Conservation (phyloP, 2,797 vertebrate genomes). For the Yasuhikotakia modesta region DNA sequence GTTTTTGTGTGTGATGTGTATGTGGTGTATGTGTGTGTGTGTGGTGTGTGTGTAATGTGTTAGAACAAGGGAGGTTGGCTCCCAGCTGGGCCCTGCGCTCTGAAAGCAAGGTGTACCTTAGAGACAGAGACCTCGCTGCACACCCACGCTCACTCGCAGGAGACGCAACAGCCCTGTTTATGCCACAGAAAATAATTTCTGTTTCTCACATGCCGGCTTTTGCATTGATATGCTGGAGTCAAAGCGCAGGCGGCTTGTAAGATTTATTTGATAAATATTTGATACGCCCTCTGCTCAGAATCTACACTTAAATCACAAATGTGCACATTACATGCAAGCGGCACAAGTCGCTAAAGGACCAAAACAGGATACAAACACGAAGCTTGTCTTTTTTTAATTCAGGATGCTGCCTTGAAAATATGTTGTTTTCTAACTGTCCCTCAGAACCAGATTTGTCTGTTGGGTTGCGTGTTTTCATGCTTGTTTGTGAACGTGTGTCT, state of each 20-base stretch:
- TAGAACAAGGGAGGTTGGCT: conserved; percentile 32
- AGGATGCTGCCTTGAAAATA: background rate
- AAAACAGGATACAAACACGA: background rate
- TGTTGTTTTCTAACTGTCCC: background rate
- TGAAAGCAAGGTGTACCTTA: conserved; percentile 35
- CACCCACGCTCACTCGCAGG: conserved; percentile 6
- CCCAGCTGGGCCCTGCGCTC: conserved; percentile 47
- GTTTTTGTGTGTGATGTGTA: background rate
- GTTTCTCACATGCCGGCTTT: background rate
- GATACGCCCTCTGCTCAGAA: background rate
- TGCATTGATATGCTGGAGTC: background rate
- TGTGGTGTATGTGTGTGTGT: too few species aligned
- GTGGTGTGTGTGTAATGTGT: conserved; percentile 37
- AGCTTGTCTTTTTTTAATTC: background rate
- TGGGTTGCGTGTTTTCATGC: background rate
- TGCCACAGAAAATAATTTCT: background rate
- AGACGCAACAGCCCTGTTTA: background rate
- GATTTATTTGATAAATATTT: conserved; percentile 32
- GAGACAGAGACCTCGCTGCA: conserved; percentile 11
- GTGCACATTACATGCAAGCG: background rate
- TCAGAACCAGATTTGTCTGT: background rate
- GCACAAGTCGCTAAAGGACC: background rate
- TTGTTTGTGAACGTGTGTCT: background rate
- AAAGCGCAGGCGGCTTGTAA: background rate
- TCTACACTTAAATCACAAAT: background rate